Percentiles rank a stretch among this genome's conserved stretches.
Evolutionary conservation across 2,888 invertebrate genomes (phyloP).

Genomic region (Dastarcus helophoroides): DNA sequence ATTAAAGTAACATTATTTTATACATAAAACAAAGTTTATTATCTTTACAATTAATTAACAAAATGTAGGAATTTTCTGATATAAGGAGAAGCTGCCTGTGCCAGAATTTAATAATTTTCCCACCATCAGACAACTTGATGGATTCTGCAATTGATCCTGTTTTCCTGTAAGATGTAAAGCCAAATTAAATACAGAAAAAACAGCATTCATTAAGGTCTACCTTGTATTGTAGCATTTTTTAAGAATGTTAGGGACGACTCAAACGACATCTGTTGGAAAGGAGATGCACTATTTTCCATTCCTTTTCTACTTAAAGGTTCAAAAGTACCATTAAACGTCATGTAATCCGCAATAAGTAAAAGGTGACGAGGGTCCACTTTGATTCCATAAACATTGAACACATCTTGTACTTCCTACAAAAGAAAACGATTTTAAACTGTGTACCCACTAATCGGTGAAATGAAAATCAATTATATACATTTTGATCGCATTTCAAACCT

Average conservation of each 20-base stretch:
- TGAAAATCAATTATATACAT: too few species aligned
- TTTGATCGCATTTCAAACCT: too few species aligned
- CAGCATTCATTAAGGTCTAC: constrained; percentile 1
- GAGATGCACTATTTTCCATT: constrained; percentile 84
- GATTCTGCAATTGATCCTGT: constrained; percentile 64
- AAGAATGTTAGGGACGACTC: constrained; percentile 86
- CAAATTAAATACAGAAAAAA: not conserved
- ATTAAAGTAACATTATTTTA: too few species aligned
- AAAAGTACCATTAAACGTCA: constrained; percentile 89
- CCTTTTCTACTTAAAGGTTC: constrained; percentile 84
- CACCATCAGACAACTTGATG: constrained; percentile 77
- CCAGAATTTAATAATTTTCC: constrained; percentile 75
- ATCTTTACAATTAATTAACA: constrained; percentile 4
- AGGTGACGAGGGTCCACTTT: constrained; percentile 90
- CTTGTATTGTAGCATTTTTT: constrained; percentile 45
- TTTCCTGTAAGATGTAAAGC: constrained; percentile 44
- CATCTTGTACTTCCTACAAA: constrained; percentile 78
- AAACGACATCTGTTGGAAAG: constrained; percentile 96
- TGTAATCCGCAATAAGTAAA: constrained; percentile 88
- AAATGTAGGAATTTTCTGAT: constrained; percentile 20
- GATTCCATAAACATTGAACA: constrained; percentile 96
- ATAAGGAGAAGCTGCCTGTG: constrained; percentile 60
- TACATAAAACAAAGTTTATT: too few species aligned
- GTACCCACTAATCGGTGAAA: too few species aligned
- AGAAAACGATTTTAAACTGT: too few species aligned